Evolutionary conservation across 2,113 vertebrate species (phyloP).

Genomic region (Pedetes capensis): DNA sequence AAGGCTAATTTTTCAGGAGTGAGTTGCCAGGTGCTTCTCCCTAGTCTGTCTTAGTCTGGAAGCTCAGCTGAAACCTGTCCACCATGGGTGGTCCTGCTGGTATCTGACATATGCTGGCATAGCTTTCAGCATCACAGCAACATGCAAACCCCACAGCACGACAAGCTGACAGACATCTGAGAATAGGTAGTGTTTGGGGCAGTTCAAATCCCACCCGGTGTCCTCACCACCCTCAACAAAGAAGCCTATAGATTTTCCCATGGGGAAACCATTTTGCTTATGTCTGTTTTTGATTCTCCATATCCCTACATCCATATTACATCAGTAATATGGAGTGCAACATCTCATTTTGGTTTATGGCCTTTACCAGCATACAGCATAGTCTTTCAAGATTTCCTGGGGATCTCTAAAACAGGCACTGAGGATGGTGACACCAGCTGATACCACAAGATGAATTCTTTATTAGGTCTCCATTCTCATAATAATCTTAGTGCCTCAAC

Average conservation of each 20-base stretch:
- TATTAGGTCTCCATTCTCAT: background rate
- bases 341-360: background rate
- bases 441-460: background rate
- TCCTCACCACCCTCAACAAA: accelerated
- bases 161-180: no score
- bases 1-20: no score
- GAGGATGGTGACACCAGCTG: accelerated
- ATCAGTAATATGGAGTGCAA: background rate
- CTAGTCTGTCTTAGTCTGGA: no score
- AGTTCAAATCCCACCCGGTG: background rate
- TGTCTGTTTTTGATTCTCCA: background rate
- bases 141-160: no score
- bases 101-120: no score
- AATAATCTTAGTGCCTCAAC: background rate
- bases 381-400: background rate
- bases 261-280: background rate
- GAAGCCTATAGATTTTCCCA: background rate
- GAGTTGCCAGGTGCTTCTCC: no score
- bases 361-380: background rate
- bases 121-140: no score
- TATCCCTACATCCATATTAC: background rate
- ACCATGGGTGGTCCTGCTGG: no score
- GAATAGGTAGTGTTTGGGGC: accelerated
- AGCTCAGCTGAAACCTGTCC: no score
- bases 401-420: background rate